phyloP scores from a whole-genome alignment of 2,888 invertebrate genomes.

The Cetonia aurata region DNA sequence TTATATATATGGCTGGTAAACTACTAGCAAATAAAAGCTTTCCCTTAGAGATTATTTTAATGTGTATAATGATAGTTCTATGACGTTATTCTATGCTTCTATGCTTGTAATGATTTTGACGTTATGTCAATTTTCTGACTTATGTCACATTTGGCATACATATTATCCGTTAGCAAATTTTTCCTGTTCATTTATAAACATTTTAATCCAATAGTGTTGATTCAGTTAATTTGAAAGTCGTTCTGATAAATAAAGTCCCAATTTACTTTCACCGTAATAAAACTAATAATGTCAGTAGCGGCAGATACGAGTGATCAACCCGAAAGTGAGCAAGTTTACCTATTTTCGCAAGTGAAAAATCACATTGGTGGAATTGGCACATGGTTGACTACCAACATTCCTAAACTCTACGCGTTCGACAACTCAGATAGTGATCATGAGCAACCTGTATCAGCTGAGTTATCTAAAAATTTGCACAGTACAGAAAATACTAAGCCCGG shows the following conservation, averaged over 20 bases:
- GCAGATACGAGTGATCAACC: slow-evolving; percentile 67
- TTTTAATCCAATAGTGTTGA: too few relatives aligned
- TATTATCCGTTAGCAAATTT: slow-evolving; percentile 30
- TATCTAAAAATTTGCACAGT: too few relatives aligned
- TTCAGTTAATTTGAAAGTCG: too few relatives aligned
- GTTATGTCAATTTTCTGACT: too few relatives aligned
- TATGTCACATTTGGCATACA: too few relatives aligned
- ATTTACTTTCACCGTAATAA: background rate
- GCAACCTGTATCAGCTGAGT: slow-evolving; percentile 60
- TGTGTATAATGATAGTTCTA: too few relatives aligned
- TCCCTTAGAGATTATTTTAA: too few relatives aligned
- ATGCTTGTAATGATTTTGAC: too few relatives aligned
- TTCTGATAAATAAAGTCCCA: too few relatives aligned
- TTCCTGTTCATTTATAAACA: background rate
- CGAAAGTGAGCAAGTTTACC: slow-evolving; percentile 80
- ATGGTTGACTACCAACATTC: slow-evolving; percentile 78
- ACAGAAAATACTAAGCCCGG: slow-evolving; percentile 62
- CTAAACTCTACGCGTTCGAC: slow-evolving; percentile 80
- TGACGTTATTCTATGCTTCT: too few relatives aligned
- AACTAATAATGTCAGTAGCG: slow-evolving; percentile 65
- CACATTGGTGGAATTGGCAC: slow-evolving; percentile 88
- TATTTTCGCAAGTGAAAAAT: slow-evolving; percentile 88
- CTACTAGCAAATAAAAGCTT: too few relatives aligned
- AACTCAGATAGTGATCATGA: slow-evolving; percentile 65
- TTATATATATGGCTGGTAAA: too few relatives aligned